These are phyloP conservation scores for Nesospiza acunhae DNA, from an alignment of 2,113 vertebrate genomes.

Conservation along the genomic window DNA sequence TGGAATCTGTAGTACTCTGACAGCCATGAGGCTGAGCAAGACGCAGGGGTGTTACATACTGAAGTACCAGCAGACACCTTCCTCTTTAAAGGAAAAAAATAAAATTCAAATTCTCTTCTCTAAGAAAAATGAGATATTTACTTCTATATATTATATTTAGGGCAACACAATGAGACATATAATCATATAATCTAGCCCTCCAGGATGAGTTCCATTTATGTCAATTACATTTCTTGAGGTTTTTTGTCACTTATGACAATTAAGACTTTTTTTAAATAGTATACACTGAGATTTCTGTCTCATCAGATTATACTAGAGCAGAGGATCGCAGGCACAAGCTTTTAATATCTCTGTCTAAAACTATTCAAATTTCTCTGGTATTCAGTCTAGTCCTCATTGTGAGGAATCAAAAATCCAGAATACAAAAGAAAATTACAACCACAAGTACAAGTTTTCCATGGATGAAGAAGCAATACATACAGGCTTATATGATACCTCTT, in stretches of 20 bases:
- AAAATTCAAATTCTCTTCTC: background rate
- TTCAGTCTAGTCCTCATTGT: background rate
- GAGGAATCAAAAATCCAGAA: background rate
- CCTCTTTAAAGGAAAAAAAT: background rate
- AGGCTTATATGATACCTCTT: background rate
- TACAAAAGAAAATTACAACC: background rate
- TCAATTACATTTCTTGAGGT: background rate
- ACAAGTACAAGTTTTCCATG: background rate
- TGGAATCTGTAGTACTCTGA: background rate
- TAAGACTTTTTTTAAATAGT: background rate
- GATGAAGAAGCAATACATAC: background rate
- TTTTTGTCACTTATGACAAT: background rate
- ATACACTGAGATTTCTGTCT: background rate
- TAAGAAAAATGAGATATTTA: background rate
- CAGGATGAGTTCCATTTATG: background rate
- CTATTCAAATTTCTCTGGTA: background rate
- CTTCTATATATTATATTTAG: background rate
- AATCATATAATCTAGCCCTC: background rate
- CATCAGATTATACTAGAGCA: background rate
- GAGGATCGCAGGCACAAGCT: background rate
- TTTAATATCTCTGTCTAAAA: background rate
- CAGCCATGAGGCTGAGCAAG: background rate
- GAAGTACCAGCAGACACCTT: background rate
- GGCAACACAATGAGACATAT: background rate
- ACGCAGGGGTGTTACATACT: background rate